phyloP scores from a whole-genome alignment of 1,140 invertebrate genomes.

The Drosophila orena region DNA sequence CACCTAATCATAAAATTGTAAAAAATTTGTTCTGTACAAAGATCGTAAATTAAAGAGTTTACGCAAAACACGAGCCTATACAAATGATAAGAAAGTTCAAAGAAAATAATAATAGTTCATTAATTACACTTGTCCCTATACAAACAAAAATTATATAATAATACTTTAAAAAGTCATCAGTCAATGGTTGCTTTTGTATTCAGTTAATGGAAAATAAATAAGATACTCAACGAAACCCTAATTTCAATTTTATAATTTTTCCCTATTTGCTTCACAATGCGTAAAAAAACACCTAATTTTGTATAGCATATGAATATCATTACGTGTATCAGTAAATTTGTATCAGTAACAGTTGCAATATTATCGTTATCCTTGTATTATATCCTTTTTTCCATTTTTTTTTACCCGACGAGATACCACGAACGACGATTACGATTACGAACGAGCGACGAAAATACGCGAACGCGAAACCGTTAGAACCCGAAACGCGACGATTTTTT shows the following conservation, averaged over 20 bases:
- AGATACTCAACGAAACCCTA: conserved; percentile 64
- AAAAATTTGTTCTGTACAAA: conserved; percentile 71
- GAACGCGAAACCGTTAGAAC: conserved; percentile 84
- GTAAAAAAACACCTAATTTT: conserved; percentile 59
- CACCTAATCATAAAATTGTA: conserved; percentile 70
- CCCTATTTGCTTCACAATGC: conserved; percentile 19
- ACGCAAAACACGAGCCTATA: conserved; percentile 47
- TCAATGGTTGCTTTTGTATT: conserved; percentile 74
- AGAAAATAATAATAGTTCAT: conserved; percentile 39
- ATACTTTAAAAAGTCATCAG: conserved; percentile 81
- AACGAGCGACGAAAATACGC: conserved; percentile 83
- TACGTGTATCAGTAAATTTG: conserved; percentile 71
- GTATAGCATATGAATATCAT: conserved; percentile 70
- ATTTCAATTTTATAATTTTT: conserved; percentile 52
- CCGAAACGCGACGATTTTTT: conserved; percentile 76
- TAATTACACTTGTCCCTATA: conserved; percentile 72
- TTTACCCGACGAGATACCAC: conserved; percentile 68
- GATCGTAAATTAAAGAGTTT: conserved; percentile 47
- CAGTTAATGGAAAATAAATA: conserved; percentile 58
- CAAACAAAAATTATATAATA: conserved; percentile 74
- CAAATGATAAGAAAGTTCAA: conserved; percentile 53
- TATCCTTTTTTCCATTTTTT: conserved; percentile 34
- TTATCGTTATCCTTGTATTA: conserved; percentile 63
- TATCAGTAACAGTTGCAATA: conserved; percentile 78
- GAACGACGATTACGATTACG: conserved; percentile 56